Conservation (phyloP, 1,140 invertebrate species). For the Cecropterus lyciades region DNA sequence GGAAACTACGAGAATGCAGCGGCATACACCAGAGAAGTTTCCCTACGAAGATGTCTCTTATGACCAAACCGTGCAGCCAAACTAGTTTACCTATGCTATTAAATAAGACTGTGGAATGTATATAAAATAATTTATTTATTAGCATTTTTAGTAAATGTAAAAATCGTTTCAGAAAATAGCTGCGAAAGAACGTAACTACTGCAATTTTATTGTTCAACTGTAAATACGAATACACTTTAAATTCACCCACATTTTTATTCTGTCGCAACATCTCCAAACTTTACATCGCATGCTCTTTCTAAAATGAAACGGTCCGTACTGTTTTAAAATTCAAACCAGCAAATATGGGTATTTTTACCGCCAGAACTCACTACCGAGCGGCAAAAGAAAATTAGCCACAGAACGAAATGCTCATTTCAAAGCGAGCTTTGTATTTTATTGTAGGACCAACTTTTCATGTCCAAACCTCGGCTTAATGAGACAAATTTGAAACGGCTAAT, state of each 20-base stretch:
- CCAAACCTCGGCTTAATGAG: conserved; percentile 30
- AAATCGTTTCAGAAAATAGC: not conserved
- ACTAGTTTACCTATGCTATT: too few species aligned
- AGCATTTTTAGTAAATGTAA: not conserved
- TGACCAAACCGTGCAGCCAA: too few species aligned
- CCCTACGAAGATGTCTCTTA: too few species aligned
- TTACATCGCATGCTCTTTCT: conserved; percentile 28
- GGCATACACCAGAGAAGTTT: too few species aligned
- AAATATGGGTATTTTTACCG: conserved; percentile 26
- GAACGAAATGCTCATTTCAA: conserved; percentile 19
- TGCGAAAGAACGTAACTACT: conserved; percentile 1
- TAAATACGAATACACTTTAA: conserved; percentile 7
- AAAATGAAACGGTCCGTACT: conserved; percentile 29
- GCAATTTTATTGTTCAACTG: conserved; percentile 20
- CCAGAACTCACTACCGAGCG: conserved; percentile 6
- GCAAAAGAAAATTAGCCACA: conserved; percentile 26
- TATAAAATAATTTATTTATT: too few species aligned
- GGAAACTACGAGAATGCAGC: too few species aligned
- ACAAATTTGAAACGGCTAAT: conserved; percentile 31
- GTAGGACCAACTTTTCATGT: conserved; percentile 17
- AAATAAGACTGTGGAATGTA: too few species aligned
- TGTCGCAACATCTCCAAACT: conserved; percentile 22
- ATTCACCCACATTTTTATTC: conserved; percentile 21
- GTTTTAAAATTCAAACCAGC: conserved; percentile 34
- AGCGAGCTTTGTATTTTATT: conserved; percentile 28